A percentile compares a stretch with the other conserved stretches of the same genome.
phyloP scores from a whole-genome alignment of 2,113 vertebrate species.

The Zosterops hypoxanthus region DNA sequence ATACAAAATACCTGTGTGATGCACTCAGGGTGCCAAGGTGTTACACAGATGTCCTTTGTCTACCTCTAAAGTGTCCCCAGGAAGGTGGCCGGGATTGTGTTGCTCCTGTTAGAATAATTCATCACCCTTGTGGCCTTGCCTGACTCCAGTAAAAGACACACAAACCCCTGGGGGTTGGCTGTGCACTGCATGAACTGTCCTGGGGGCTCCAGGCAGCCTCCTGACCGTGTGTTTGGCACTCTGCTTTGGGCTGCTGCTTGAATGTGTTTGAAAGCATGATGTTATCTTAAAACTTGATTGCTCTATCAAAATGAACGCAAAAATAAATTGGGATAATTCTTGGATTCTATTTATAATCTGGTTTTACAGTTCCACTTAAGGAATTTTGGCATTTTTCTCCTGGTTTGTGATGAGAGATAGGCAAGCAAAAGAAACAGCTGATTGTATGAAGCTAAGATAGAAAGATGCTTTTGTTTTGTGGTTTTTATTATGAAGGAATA shows the following conservation, averaged over 20 bases:
- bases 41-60: slow-evolving; percentile 29
- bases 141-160: background rate
- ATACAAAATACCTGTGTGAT: background rate
- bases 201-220: background rate
- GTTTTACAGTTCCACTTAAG: background rate
- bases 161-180: background rate
- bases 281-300: background rate
- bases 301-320: background rate
- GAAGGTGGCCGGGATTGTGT: background rate
- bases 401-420: background rate
- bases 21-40: background rate
- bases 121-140: background rate
- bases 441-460: background rate
- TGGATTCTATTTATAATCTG: background rate
- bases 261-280: background rate
- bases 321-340: background rate
- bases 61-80: background rate
- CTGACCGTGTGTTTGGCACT: background rate
- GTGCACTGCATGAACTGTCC: background rate
- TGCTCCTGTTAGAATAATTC: background rate
- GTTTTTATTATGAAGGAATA: background rate
- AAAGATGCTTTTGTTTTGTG: background rate
- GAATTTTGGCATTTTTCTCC: background rate
- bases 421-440: background rate
- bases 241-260: background rate